These are phyloP conservation scores for Ochropleura plecta DNA, from an alignment of 2,888 invertebrate species.

Conservation along the genomic window DNA sequence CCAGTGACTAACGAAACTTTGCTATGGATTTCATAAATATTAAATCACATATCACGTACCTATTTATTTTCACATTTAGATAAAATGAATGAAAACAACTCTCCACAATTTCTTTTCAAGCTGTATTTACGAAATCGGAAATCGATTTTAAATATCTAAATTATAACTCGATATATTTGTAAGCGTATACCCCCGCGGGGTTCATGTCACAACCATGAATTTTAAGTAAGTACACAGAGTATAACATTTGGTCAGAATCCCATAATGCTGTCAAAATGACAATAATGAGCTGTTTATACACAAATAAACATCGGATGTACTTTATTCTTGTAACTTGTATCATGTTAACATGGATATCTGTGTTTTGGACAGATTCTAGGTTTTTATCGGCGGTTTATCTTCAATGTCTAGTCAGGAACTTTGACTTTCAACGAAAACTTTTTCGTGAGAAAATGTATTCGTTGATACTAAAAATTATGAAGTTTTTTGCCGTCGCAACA, in stretches of 20 bases:
- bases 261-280: constrained; percentile 66
- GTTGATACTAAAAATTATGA: not conserved
- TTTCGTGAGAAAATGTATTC: not conserved
- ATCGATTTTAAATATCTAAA: constrained; percentile 65
- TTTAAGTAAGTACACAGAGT: constrained; percentile 49
- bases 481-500: not conserved
- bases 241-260: constrained; percentile 45
- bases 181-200: constrained; percentile 52
- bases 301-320: constrained; percentile 47
- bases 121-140: constrained; percentile 40
- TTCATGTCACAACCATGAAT: constrained; percentile 62
- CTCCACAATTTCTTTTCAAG: constrained; percentile 30
- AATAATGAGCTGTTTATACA: constrained; percentile 60
- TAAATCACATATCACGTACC: constrained; percentile 18
- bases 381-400: constrained; percentile 5
- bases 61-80: constrained; percentile 51
- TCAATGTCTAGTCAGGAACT: not conserved
- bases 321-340: constrained; percentile 17
- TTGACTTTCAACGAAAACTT: not conserved
- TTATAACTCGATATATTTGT: constrained; percentile 61
- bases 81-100: constrained; percentile 34
- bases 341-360: constrained; percentile 28
- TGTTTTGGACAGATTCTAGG: not conserved
- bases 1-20: constrained; percentile 4
- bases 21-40: constrained; percentile 44